Base-by-base conservation (phyloP, 2,113 vertebrate genomes). In the Chlamydotis undulata region DNA sequence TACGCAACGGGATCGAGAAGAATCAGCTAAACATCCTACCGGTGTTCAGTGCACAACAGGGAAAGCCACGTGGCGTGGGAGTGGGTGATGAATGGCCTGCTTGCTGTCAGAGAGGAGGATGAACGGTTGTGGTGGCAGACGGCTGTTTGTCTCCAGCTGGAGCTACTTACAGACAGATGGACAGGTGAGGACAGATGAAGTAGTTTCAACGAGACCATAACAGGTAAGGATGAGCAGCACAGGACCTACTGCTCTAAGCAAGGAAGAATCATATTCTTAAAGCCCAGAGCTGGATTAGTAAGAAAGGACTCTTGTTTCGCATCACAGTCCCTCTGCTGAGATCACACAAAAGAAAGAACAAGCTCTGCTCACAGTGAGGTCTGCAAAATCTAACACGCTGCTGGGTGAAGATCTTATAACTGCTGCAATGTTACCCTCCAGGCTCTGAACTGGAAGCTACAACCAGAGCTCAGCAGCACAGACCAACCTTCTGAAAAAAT, bases 61-160 rank as follows among this genome's bases (percentile, higher is more conserved):
- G 70, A 52, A 39, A 71, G 71, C 39, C 4, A 11, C 83, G 74
- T 0, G 1, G 73, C 4, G 0, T 3, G 24, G 35, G 35, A 93
- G 39, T 0, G 1, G 95, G 73, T 13, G 11, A 6, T 28, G 39
- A 71, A 53, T 0, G 0, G 52, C 79, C 57, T 0, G 3, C 29
- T n/a, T 22, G 70, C 50, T 47, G 57, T 33, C 73, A 26, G 64
- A 76, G 26, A 41, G 56, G 37, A 86, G 68, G 33, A 25, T 1
- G 5, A 28, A 29, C 0, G 4, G 50, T 18, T 41, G 53, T 17
- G 37, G 63, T 47, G 80, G 75, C 69, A 71, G 60, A 68, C 26
- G 59, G 45, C 39, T 78, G 15, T 31, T 70, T 69, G 53, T 57
- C 81, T 55, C 70, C 70, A 73, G 28, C 37, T 57, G 55, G 69